A percentile compares a stretch with the other conserved stretches of the same genome.
These are phyloP conservation scores for Psettodes erumei DNA, from an alignment of 2,113 vertebrate genomes.

Conservation along the genomic window DNA sequence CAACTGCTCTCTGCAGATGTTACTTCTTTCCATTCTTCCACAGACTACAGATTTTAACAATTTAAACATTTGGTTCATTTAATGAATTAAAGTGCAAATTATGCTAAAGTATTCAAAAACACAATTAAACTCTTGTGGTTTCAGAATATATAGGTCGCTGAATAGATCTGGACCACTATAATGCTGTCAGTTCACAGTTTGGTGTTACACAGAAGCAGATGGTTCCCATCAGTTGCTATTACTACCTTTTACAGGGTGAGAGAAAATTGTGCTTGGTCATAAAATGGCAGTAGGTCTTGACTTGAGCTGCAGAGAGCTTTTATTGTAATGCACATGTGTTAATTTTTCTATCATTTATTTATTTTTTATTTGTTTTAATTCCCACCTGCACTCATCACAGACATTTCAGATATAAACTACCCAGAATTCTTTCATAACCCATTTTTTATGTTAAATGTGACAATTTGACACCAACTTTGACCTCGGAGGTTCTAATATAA, in stretches of 20 bases:
- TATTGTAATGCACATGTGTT: slow-evolving; percentile 56
- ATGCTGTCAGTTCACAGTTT: slow-evolving; percentile 48
- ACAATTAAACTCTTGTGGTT: slow-evolving; percentile 27
- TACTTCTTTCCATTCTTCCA: slow-evolving; percentile 17
- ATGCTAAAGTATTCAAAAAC: neutral
- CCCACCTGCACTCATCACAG: slow-evolving; percentile 3
- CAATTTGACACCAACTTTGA: slow-evolving; percentile 35
- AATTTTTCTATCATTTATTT: slow-evolving; percentile 53
- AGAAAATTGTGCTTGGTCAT: slow-evolving; percentile 61
- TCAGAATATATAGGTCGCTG: slow-evolving; percentile 37
- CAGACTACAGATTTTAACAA: neutral
- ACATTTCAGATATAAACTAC: neutral
- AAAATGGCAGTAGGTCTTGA: slow-evolving; percentile 66
- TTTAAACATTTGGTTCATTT: slow-evolving; percentile 6
- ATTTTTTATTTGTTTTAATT: slow-evolving; percentile 37
- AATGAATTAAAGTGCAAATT: slow-evolving; percentile 4
- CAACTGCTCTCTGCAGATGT: slow-evolving; percentile 1
- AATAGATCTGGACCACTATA: slow-evolving; percentile 26
- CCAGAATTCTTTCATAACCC: slow-evolving; percentile 24
- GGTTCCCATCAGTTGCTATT: slow-evolving; percentile 64
- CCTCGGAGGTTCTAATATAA: slow-evolving; percentile 40
- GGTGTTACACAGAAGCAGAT: slow-evolving; percentile 62
- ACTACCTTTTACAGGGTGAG: slow-evolving; percentile 66
- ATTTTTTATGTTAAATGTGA: slow-evolving; percentile 37
- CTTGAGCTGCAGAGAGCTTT: slow-evolving; percentile 55